Conservation (phyloP, 2,797 vertebrate genomes). For the Cercopithecus mitis region DNA sequence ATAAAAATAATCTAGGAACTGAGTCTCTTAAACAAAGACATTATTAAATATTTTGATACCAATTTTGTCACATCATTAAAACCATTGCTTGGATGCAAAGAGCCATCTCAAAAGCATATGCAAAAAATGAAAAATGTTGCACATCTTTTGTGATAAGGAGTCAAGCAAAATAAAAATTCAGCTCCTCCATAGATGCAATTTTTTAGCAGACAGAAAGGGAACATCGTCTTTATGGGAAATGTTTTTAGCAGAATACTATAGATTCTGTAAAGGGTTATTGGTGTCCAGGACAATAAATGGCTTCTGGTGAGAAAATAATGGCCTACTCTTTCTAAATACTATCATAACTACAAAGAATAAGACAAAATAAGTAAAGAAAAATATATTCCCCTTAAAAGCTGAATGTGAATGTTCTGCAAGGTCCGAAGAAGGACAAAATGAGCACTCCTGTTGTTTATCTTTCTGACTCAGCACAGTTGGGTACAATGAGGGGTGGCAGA, state of each 20-base stretch:
- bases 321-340: neutral
- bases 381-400: neutral
- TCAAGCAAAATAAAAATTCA: neutral
- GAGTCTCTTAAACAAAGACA: neutral
- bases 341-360: neutral
- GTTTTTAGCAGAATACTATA: neutral
- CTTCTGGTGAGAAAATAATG: neutral
- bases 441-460: neutral
- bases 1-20: neutral
- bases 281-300: neutral
- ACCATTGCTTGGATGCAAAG: neutral
- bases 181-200: neutral
- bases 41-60: neutral
- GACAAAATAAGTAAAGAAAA: neutral
- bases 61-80: neutral
- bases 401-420: neutral
- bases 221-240: neutral
- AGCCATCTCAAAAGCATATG: neutral
- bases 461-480: neutral
- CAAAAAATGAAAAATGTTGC: neutral
- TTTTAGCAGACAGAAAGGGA: neutral
- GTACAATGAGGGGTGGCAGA: too few species aligned
- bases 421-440: neutral
- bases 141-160: neutral
- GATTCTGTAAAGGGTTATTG: neutral